A percentile compares a stretch with the other conserved stretches of the same genome.
phyloP scores from a whole-genome alignment of 2,888 invertebrate genomes.

The Auanema freiburgensis region DNA sequence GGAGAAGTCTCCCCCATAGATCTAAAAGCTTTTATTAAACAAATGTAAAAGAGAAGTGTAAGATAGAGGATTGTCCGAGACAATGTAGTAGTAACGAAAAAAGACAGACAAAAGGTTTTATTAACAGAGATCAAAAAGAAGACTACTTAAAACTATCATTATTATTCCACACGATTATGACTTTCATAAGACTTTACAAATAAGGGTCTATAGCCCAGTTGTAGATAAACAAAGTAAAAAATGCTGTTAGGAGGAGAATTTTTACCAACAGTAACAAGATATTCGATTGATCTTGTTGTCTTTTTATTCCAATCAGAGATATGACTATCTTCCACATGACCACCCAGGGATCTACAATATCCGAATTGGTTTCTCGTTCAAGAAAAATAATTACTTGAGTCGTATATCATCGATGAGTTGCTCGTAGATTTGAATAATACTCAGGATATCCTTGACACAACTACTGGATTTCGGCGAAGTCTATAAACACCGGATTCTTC shows the following conservation, averaged over 20 bases:
- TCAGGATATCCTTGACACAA: conserved; percentile 2
- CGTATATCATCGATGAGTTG: conserved; percentile 7
- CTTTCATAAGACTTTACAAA: too few relatives aligned
- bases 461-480: not conserved
- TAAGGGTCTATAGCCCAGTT: not conserved
- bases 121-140: too few relatives aligned
- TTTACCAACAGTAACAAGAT: not conserved
- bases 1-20: too few relatives aligned
- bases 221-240: not conserved
- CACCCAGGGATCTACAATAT: conserved; percentile 6
- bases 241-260: not conserved
- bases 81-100: too few relatives aligned
- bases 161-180: too few relatives aligned
- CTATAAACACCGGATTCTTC: not conserved
- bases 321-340: not conserved
- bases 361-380: not conserved
- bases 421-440: not conserved
- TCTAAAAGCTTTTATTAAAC: too few relatives aligned
- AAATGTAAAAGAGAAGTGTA: too few relatives aligned
- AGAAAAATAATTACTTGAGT: conserved; percentile 2
- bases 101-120: too few relatives aligned
- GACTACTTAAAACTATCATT: too few relatives aligned
- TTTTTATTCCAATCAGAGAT: conserved; percentile 6
- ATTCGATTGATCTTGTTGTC: conserved; percentile 3
- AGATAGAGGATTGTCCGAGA: too few relatives aligned